Evolutionary conservation across 1,140 invertebrate genomes (phyloP).

Genomic region (Homalodisca vitripennis): DNA sequence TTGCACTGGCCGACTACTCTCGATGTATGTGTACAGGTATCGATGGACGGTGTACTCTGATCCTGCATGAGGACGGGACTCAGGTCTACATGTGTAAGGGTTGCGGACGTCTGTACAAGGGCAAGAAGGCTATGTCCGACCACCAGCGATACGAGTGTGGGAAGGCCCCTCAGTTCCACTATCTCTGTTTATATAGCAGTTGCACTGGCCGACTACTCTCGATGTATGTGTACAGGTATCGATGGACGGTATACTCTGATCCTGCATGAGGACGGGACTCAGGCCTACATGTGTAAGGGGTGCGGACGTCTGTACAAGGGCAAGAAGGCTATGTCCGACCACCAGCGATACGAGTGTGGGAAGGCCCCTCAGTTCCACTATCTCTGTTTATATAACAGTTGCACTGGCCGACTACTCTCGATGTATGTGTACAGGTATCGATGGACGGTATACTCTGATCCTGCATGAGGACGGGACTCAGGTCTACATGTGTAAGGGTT

Average conservation of each 20-base stretch:
- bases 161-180: slow-evolving; percentile 43
- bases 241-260: too few relatives aligned
- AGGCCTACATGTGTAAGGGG: background rate
- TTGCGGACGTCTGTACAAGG: slow-evolving; percentile 46
- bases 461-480: background rate
- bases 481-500: slow-evolving; percentile 43
- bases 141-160: slow-evolving; percentile 60
- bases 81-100: background rate
- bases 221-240: too few relatives aligned
- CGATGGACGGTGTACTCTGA: too few relatives aligned
- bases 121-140: slow-evolving; percentile 47
- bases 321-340: slow-evolving; percentile 45
- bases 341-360: slow-evolving; percentile 60
- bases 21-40: too few relatives aligned
- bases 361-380: too few relatives aligned
- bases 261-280: background rate
- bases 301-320: slow-evolving; percentile 47
- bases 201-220: too few relatives aligned
- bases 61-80: background rate
- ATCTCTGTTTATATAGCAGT: too few relatives aligned
- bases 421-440: background rate
- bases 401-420: too few relatives aligned
- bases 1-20: too few relatives aligned
- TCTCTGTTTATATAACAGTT: too few relatives aligned
- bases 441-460: background rate